These are phyloP conservation scores for Centropus unirufus DNA, from an alignment of 2,113 vertebrate genomes.

Conservation along the genomic window DNA sequence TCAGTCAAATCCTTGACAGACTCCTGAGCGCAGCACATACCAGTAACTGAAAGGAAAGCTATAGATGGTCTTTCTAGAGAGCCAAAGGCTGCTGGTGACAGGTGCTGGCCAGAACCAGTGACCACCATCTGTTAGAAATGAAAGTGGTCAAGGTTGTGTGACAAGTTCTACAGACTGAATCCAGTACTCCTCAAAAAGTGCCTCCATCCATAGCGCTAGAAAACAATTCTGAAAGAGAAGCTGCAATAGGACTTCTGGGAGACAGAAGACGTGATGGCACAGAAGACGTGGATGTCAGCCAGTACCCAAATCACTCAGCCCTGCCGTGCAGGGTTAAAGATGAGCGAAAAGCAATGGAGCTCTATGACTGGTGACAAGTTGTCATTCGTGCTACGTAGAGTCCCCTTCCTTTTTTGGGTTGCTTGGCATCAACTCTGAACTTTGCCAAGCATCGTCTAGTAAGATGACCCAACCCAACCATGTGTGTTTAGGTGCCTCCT, in stretches of 20 bases:
- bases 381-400: not conserved
- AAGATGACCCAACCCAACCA: not conserved
- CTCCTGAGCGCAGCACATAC: not conserved
- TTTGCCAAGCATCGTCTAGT: not conserved
- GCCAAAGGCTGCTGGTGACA: not conserved
- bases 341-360: not conserved
- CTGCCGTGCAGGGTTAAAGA: not conserved
- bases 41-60: not conserved
- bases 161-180: not conserved
- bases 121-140: not conserved
- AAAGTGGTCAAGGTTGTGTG: not conserved
- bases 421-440: not conserved
- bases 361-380: not conserved
- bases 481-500: not conserved
- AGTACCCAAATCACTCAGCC: not conserved
- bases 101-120: not conserved
- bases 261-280: not conserved
- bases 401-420: not conserved
- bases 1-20: not conserved
- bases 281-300: not conserved
- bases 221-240: not conserved
- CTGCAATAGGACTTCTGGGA: not conserved
- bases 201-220: not conserved
- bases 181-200: not conserved
- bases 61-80: not conserved